These are phyloP conservation scores for Thumatha senex DNA, from an alignment of 2,888 invertebrate species.

Conservation along the genomic window DNA sequence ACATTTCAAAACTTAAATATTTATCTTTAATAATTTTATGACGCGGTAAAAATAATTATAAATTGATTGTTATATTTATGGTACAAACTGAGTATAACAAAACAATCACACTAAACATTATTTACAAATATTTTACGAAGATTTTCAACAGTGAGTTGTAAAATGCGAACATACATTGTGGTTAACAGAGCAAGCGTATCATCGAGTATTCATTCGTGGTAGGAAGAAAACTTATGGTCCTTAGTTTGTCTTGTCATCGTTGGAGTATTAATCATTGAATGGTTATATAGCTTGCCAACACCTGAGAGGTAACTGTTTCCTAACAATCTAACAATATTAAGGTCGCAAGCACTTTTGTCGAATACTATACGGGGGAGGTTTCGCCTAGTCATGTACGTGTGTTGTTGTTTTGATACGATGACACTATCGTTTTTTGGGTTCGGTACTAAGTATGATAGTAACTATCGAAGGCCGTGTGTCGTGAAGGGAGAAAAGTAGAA, in stretches of 20 bases:
- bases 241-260: conserved; percentile 64
- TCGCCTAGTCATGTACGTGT: conserved; percentile 47
- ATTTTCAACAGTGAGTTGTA: background rate
- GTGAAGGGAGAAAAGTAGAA: too few species aligned
- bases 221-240: conserved; percentile 50
- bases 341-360: conserved; percentile 58
- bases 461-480: too few species aligned
- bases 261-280: conserved; percentile 73
- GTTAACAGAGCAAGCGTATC: conserved; percentile 8
- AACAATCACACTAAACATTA: background rate
- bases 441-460: background rate
- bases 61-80: too few species aligned
- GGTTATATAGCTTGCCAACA: conserved; percentile 60
- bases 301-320: conserved; percentile 69
- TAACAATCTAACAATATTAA: conserved; percentile 64
- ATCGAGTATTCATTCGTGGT: conserved; percentile 29
- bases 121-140: background rate
- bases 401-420: conserved; percentile 33
- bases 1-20: background rate
- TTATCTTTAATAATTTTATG: background rate
- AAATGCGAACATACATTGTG: conserved; percentile 4
- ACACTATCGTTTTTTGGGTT: conserved; percentile 25
- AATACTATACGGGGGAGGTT: conserved; percentile 41
- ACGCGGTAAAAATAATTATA: too few species aligned
- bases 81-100: background rate